Percentiles rank a stretch among this genome's conserved stretches.
Evolutionary conservation across 2,888 invertebrate genomes (phyloP).

Genomic region (Eupithecia insigniata): DNA sequence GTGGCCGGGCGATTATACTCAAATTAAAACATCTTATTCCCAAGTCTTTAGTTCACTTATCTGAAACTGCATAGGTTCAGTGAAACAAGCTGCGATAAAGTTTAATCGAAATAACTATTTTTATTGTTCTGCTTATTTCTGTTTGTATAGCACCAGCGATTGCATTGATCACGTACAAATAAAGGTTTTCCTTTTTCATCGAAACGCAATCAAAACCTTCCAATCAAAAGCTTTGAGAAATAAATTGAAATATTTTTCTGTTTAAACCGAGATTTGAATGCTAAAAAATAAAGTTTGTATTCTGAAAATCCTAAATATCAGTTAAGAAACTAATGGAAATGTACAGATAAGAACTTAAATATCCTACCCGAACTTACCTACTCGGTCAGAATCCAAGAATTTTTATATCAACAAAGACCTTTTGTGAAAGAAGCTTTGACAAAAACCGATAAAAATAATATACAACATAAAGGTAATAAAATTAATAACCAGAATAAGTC

Average conservation of each 20-base stretch:
- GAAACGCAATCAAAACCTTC: constrained; percentile 23
- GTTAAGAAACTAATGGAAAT: not conserved
- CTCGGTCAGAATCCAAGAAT: too few relatives aligned
- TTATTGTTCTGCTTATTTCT: not conserved
- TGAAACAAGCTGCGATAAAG: not conserved
- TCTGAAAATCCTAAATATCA: not conserved
- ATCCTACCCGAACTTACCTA: too few relatives aligned
- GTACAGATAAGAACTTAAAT: too few relatives aligned
- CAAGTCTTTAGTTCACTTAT: too few relatives aligned
- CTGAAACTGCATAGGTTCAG: not conserved
- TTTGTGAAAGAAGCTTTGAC: too few relatives aligned
- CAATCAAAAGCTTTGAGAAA: constrained; percentile 20
- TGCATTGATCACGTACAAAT: constrained; percentile 15
- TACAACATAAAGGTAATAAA: too few relatives aligned
- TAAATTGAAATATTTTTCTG: constrained; percentile 8
- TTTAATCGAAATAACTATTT: not conserved
- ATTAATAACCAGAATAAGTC: too few relatives aligned
- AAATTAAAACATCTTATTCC: too few relatives aligned
- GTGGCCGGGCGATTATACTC: too few relatives aligned
- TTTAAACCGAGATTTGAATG: constrained; percentile 5
- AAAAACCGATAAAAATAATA: too few relatives aligned
- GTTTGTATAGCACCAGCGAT: not conserved
- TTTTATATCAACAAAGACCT: too few relatives aligned
- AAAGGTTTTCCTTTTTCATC: constrained; percentile 18
- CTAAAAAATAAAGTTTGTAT: not conserved